phyloP scores from a whole-genome alignment of 1,140 invertebrate genomes.

The Halesus radiatus region DNA sequence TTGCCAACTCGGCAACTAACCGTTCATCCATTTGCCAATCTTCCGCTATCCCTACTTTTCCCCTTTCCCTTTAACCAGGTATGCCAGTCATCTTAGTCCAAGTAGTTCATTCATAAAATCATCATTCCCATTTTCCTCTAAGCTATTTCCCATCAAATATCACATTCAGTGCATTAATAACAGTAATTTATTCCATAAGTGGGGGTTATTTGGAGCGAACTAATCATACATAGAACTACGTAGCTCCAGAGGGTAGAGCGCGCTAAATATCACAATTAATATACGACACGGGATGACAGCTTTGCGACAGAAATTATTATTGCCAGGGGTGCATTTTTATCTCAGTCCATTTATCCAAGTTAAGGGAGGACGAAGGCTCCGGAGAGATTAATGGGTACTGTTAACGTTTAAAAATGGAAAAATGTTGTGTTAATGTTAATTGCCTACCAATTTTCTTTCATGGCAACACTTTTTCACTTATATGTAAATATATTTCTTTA shows the following conservation, averaged over 20 bases:
- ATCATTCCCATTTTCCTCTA: not conserved
- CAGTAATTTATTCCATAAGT: constrained; percentile 25
- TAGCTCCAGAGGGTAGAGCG: not conserved
- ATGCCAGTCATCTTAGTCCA: too few species aligned
- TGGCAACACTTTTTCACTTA: not conserved
- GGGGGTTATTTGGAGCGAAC: not conserved
- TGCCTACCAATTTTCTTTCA: not conserved
- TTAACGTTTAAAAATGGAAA: not conserved
- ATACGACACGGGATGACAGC: constrained; percentile 32
- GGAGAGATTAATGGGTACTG: not conserved
- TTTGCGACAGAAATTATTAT: constrained; percentile 18
- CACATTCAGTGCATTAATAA: constrained; percentile 24
- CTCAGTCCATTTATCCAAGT: constrained; percentile 4
- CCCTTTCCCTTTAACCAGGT: too few species aligned
- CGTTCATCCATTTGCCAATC: too few species aligned
- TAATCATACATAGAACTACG: not conserved
- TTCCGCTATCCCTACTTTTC: too few species aligned
- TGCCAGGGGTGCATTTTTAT: constrained; percentile 36
- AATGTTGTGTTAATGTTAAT: too few species aligned
- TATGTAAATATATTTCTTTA: too few species aligned
- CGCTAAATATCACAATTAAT: constrained; percentile 42
- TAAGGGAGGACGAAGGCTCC: not conserved
- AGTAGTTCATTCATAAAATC: too few species aligned
- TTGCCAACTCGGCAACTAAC: too few species aligned
- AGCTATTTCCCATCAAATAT: constrained; percentile 4